phyloP scores from a whole-genome alignment of 2,113 vertebrate genomes.

The Zosterops japonicus region DNA sequence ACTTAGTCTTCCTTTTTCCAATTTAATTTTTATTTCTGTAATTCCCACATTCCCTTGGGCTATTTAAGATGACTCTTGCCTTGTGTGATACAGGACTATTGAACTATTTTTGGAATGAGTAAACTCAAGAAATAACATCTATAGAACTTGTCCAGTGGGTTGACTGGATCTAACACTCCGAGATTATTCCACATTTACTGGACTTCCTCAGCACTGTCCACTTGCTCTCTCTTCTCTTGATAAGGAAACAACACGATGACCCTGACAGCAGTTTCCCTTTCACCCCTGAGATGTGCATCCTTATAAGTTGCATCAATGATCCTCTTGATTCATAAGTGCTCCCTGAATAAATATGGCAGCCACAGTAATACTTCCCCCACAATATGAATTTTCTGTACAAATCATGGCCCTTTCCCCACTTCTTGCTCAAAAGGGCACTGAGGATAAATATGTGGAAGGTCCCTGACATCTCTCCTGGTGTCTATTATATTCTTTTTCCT shows the following conservation, averaged over 20 bases:
- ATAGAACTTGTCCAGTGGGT: background rate
- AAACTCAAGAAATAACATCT: background rate
- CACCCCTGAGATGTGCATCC: background rate
- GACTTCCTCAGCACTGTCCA: background rate
- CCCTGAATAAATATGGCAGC: background rate
- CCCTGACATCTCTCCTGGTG: background rate
- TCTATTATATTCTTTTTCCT: background rate
- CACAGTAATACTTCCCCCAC: background rate
- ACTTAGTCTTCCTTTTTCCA: background rate
- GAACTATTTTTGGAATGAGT: background rate
- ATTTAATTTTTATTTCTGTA: background rate
- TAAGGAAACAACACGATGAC: background rate
- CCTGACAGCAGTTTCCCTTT: background rate
- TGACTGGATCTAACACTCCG: background rate
- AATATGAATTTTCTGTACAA: background rate
- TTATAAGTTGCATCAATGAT: background rate
- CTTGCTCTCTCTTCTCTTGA: background rate
- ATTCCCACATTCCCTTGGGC: background rate
- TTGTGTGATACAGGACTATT: background rate
- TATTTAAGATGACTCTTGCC: background rate
- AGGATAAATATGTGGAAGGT: background rate
- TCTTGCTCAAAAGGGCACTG: background rate
- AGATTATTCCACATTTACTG: background rate
- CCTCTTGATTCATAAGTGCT: background rate
- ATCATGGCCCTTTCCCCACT: background rate